Percentiles rank a stretch among this genome's conserved stretches.
phyloP scores from a whole-genome alignment of 92 coral and sea anemone genomes.

The Blastomussa wellsi region DNA sequence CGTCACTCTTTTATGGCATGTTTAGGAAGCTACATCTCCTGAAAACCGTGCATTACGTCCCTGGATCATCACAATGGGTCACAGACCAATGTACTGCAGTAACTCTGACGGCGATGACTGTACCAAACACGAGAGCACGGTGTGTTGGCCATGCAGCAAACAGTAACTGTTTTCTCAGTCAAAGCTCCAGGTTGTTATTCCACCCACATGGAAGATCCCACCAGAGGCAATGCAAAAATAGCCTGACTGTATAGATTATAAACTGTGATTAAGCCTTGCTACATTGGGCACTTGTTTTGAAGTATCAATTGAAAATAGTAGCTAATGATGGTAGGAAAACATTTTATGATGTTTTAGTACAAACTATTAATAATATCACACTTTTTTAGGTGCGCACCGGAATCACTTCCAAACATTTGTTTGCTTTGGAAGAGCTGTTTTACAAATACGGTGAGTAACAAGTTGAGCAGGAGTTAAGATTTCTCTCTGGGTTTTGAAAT shows the following conservation, averaged over 20 bases:
- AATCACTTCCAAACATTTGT: conserved; percentile 55
- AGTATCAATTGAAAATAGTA: too few relatives aligned
- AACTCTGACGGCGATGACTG: conserved; percentile 84
- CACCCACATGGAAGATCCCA: neutral
- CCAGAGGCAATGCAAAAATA: too few relatives aligned
- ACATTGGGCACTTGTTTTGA: neutral
- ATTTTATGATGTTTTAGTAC: too few relatives aligned
- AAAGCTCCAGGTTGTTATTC: neutral
- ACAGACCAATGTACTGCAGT: conserved; percentile 97
- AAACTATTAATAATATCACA: too few relatives aligned
- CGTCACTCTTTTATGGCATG: neutral
- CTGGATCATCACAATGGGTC: conserved; percentile 97
- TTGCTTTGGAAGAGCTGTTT: conserved; percentile 71
- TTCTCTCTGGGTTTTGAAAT: too few relatives aligned
- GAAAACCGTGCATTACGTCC: conserved; percentile 84
- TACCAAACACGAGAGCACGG: conserved; percentile 73
- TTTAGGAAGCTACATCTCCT: conserved; percentile 77
- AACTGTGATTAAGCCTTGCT: neutral
- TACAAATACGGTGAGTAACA: conserved; percentile 73
- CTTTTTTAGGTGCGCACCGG: neutral
- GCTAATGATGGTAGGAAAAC: neutral
- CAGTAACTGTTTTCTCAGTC: neutral
- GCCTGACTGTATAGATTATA: too few relatives aligned
- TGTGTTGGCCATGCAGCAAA: conserved; percentile 11
- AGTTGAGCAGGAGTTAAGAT: neutral